Evolutionary conservation across 2,888 invertebrate species (phyloP).

Genomic region (Molorchus minor): DNA sequence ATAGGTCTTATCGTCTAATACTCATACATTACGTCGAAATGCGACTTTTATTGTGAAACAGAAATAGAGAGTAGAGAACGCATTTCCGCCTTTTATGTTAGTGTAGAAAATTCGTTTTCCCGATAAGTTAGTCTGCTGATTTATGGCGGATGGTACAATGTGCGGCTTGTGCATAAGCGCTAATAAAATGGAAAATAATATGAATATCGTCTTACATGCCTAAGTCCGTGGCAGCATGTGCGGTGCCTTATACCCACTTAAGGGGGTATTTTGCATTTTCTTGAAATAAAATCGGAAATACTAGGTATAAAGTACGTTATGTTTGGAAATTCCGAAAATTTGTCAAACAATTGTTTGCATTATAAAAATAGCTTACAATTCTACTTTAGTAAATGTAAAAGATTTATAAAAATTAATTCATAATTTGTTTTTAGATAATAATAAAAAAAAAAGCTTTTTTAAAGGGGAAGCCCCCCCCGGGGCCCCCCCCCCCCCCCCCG

Average conservation of each 20-base stretch:
- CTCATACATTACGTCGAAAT: constrained; percentile 21
- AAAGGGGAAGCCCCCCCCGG: no score
- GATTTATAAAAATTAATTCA: no score
- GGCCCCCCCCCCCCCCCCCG: no score
- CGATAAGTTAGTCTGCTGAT: constrained; percentile 20
- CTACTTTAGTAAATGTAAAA: no score
- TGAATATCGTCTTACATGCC: constrained; percentile 7
- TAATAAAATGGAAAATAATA: constrained; percentile 17
- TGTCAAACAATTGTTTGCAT: no score
- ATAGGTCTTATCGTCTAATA: constrained; percentile 7
- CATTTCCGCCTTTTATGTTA: constrained; percentile 15
- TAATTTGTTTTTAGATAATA: no score
- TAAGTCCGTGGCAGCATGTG: constrained; percentile 27
- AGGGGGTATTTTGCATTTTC: constrained; percentile 33
- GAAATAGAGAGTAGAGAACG: constrained; percentile 6
- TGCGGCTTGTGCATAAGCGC: background rate
- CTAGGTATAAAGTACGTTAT: background rate
- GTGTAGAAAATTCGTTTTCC: constrained; percentile 15
- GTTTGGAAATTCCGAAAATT: no score
- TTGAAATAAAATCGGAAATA: constrained; percentile 27
- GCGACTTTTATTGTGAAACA: constrained; percentile 14
- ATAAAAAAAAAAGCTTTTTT: no score
- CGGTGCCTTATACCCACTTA: constrained; percentile 33
- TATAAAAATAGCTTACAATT: no score
- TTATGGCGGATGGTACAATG: constrained; percentile 12